Conservation (phyloP, 2,113 vertebrate species). For the Mungos mungo region DNA sequence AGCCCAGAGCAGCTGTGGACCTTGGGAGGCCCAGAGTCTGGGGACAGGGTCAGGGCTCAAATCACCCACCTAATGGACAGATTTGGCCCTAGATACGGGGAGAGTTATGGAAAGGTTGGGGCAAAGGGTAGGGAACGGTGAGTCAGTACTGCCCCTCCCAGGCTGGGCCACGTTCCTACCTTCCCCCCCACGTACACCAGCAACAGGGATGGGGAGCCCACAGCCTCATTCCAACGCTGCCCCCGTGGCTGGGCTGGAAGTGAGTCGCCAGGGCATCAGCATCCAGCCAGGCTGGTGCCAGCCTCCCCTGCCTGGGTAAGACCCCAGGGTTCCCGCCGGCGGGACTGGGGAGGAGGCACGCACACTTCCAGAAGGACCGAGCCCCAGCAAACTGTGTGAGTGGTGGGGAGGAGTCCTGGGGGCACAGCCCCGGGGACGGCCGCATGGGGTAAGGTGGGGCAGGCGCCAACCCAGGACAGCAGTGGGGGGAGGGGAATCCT, state of each 20-base stretch:
- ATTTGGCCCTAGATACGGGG: not conserved
- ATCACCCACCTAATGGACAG: not conserved
- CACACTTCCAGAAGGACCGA: not conserved
- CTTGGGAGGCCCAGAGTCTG: not conserved
- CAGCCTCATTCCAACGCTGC: not conserved
- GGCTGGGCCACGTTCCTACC: not conserved
- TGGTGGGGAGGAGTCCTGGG: not conserved
- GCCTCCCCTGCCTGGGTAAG: not conserved
- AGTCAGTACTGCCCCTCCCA: not conserved
- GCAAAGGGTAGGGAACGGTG: not conserved
- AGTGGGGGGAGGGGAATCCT: no score
- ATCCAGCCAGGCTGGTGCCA: not conserved
- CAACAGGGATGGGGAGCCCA: not conserved
- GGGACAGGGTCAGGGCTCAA: not conserved
- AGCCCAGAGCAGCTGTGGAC: not conserved
- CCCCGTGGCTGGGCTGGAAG: not conserved
- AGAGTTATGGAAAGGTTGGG: not conserved
- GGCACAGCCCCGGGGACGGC: fast-evolving
- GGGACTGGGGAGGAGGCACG: not conserved
- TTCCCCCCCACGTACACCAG: no score
- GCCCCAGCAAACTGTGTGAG: not conserved
- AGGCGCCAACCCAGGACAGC: not conserved
- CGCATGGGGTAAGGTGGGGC: fast-evolving
- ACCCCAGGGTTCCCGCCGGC: not conserved
- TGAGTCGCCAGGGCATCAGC: fast-evolving